Base-by-base conservation (phyloP, 2,888 invertebrate genomes). In the Xanthia icteritia region DNA sequence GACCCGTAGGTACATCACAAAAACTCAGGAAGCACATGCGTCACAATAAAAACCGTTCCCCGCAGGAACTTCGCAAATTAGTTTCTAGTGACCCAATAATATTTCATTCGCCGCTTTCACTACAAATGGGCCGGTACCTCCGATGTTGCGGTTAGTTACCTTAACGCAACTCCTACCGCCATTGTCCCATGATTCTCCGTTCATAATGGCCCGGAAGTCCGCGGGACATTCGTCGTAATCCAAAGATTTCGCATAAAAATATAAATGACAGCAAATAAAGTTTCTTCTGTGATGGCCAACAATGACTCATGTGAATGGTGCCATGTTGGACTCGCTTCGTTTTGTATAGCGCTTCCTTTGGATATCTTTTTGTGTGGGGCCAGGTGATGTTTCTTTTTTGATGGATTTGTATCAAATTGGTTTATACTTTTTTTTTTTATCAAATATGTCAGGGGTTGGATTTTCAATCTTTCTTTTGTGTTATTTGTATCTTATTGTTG, bases 221-320 rank as follows among this genome's bases (percentile, higher is more conserved):
- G 82, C 87, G 90, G 90, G 90, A 91, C 91, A 90, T 91, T 90
- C 90, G 89, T 90, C 86, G 89, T 86, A 89, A 91, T 92, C 91
- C 88, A 82, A 87, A 89, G 91, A 89, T 90, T 91, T 90, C 89
- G 89, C 91, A 92, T 92, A 92, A 93, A 92, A 92, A 92, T 90
- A 94, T 92, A 94, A 93, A 95, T 92, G 94, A 94, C 94, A 95
- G 94, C 93, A 95, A 96, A 95, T 94, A 95, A 89, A 91, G 90
- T 91, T 93, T 94, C 88, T 90, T 88, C 92, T 92, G 93, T 94
- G 92, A 92, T 90, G 87, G 81, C 79, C 74, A 79, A 94, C 93
- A 93, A 94, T 90, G 86, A 86, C 17, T 84, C 85, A 86, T 85
- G 85, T 91, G 93, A 93, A 93, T 92, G 88, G 83, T 83, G 69